Evolutionary conservation across 1,140 invertebrate species (phyloP).

Genomic region (Drusus annulatus): DNA sequence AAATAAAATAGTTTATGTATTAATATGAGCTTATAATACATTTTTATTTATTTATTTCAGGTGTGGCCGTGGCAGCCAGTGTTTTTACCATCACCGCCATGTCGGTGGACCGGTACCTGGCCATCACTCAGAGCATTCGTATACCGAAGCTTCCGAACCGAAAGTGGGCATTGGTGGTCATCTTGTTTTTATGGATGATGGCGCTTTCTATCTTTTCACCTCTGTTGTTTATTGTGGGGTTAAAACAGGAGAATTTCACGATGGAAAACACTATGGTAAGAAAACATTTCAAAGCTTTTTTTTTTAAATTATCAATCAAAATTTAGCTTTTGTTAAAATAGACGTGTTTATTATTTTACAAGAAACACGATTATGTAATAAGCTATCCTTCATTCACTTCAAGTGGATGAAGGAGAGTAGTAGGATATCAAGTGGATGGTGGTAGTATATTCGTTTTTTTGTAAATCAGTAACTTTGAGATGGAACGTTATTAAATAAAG

Average conservation of each 20-base stretch:
- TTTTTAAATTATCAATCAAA: no score
- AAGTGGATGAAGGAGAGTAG: no score
- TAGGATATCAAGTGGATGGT: no score
- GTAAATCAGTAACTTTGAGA: no score
- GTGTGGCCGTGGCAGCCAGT: conserved; percentile 82
- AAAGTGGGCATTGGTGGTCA: conserved; percentile 76
- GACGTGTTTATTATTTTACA: no score
- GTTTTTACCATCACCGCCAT: conserved; percentile 86
- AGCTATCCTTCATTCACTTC: no score
- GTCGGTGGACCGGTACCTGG: conserved; percentile 83
- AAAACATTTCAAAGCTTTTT: conserved; percentile 55
- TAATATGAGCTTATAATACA: no score
- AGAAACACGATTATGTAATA: no score
- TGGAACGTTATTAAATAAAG: no score
- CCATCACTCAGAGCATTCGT: conserved; percentile 81
- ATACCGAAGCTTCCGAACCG: conserved; percentile 78
- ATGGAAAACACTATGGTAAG: conserved; percentile 64
- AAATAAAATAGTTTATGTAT: no score
- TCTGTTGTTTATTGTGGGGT: conserved; percentile 71
- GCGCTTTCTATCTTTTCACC: conserved; percentile 79
- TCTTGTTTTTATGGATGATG: conserved; percentile 77
- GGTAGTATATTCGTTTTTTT: no score
- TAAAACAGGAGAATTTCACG: conserved; percentile 67
- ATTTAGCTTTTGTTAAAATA: no score
- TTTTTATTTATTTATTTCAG: conserved; percentile 64